phyloP scores from a whole-genome alignment of 2,113 vertebrate species.

The Bothrops jararaca region DNA sequence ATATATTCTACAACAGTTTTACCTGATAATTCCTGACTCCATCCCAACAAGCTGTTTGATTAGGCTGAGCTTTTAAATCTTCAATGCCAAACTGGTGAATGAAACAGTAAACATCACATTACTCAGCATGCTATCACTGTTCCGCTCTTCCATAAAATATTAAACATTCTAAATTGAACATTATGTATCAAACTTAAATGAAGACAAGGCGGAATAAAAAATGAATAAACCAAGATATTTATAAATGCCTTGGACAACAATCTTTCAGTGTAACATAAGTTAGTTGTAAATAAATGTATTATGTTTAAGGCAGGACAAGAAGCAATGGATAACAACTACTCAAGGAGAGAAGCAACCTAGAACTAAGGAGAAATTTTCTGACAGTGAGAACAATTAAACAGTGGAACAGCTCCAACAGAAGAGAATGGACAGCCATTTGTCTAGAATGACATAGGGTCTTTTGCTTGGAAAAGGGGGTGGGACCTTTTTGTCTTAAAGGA shows the following conservation, averaged over 20 bases:
- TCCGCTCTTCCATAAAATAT: neutral
- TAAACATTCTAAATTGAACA: neutral
- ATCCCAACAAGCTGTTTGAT: conserved; percentile 90
- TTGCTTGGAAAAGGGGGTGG: too few species aligned
- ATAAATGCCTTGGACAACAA: neutral
- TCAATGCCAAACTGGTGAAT: conserved; percentile 87
- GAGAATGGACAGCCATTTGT: too few species aligned
- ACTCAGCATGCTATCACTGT: neutral
- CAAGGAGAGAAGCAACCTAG: too few species aligned
- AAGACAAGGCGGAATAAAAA: neutral
- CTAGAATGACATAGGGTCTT: too few species aligned
- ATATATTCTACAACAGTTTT: neutral
- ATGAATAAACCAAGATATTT: neutral
- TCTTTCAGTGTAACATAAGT: neutral
- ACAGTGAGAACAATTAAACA: too few species aligned
- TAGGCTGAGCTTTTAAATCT: conserved; percentile 85
- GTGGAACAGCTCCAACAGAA: too few species aligned
- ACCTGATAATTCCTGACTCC: conserved; percentile 97
- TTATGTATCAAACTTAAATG: neutral
- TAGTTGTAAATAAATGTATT: neutral
- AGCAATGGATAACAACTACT: too few species aligned
- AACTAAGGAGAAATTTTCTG: too few species aligned
- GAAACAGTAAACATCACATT: conserved; percentile 22
- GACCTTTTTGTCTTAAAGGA: too few species aligned
- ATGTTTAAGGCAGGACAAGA: too few species aligned